A percentile compares a stretch with the other conserved stretches of the same genome.
These are phyloP conservation scores for Catalaphyllia jardinei DNA, from an alignment of 64 coral and sea anemone species.

Conservation along the genomic window DNA sequence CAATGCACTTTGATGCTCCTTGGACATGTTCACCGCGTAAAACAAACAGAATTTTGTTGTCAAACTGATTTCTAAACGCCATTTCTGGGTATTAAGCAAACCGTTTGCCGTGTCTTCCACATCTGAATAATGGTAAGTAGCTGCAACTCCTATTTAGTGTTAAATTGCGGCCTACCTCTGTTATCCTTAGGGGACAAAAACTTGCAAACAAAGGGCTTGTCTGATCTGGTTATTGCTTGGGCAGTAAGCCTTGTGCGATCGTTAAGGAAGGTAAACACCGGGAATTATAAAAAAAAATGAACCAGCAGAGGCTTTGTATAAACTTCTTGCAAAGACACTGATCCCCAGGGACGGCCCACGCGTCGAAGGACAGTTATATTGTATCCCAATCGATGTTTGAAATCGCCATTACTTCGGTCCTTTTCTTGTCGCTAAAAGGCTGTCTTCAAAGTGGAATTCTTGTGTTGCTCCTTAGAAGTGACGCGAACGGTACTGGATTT, in stretches of 20 bases:
- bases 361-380: neutral
- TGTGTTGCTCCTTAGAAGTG: constrained; percentile 41
- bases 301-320: constrained; percentile 28
- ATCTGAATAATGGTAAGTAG: constrained; percentile 36
- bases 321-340: constrained; percentile 26
- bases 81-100: neutral
- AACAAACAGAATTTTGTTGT: constrained; percentile 38
- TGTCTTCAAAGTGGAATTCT: constrained; percentile 31
- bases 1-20: neutral
- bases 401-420: neutral
- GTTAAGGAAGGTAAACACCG: constrained; percentile 40
- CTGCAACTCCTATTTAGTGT: neutral
- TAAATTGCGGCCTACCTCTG: too few species aligned
- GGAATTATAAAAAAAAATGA: constrained; percentile 55
- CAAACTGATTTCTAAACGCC: neutral
- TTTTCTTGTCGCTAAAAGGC: neutral
- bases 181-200: neutral
- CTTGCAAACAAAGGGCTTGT: constrained; percentile 40
- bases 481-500: neutral
- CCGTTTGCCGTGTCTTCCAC: neutral
- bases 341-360: neutral
- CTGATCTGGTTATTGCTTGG: constrained; percentile 14
- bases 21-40: constrained; percentile 34
- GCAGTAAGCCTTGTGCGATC: constrained; percentile 1
- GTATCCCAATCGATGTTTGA: neutral